These are phyloP conservation scores for Calephelis nemesis DNA, from an alignment of 1,140 invertebrate genomes.

Conservation along the genomic window DNA sequence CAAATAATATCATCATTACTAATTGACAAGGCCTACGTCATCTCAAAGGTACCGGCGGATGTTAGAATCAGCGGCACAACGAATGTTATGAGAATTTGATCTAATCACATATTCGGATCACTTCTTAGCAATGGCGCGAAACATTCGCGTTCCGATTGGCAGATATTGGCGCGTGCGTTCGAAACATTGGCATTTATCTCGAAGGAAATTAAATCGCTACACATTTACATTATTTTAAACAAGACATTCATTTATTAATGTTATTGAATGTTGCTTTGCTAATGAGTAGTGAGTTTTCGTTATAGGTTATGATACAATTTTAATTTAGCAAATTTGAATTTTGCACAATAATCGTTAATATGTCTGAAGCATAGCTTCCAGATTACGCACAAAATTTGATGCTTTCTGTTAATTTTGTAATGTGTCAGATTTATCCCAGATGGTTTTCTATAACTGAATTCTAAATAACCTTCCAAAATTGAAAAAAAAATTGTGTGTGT, in stretches of 20 bases:
- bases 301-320: not conserved
- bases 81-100: slow-evolving; percentile 53
- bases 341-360: not conserved
- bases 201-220: not conserved
- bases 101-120: slow-evolving; percentile 53
- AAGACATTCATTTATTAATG: slow-evolving; percentile 20
- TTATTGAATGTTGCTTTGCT: not conserved
- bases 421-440: too few species aligned
- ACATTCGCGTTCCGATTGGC: slow-evolving; percentile 41
- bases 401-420: too few species aligned
- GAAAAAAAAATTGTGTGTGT: too few species aligned
- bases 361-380: too few species aligned
- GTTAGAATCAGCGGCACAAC: slow-evolving; percentile 40
- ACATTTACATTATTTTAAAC: slow-evolving; percentile 22
- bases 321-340: not conserved
- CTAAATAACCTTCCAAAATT: too few species aligned
- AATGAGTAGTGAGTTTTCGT: not conserved
- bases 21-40: slow-evolving; percentile 41
- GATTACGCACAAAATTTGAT: too few species aligned
- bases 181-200: slow-evolving; percentile 8
- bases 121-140: slow-evolving; percentile 39
- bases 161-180: slow-evolving; percentile 47
- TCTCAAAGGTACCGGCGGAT: slow-evolving; percentile 55
- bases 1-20: slow-evolving; percentile 55
- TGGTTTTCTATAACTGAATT: too few species aligned